Evolutionary conservation across 2,797 vertebrate species (phyloP).

Genomic region (Pantherophis alleghaniensis): DNA sequence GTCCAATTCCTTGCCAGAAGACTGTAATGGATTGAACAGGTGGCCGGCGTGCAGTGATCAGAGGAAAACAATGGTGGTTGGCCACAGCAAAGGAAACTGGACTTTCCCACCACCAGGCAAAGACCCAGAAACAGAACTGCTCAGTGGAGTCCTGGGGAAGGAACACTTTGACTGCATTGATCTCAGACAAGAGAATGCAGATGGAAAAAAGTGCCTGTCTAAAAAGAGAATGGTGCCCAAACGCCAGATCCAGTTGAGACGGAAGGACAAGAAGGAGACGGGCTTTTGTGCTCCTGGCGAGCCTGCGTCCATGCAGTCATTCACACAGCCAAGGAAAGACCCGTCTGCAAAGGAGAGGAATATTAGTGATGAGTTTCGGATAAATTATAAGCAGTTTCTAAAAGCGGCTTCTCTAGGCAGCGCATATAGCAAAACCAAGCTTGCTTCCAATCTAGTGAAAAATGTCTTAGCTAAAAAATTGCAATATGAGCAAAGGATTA

Average conservation of each 20-base stretch:
- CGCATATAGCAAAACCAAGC: conserved; percentile 77
- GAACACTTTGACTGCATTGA: conserved; percentile 85
- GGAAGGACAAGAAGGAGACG: conserved; percentile 73
- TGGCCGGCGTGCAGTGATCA: conserved; percentile 78
- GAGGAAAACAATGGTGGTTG: conserved; percentile 68
- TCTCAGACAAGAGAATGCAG: conserved; percentile 81
- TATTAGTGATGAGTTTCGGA: conserved; percentile 60
- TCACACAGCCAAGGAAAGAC: conserved; percentile 48
- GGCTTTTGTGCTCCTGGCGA: conserved; percentile 54
- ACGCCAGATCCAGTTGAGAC: conserved; percentile 91
- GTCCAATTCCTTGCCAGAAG: conserved; percentile 80
- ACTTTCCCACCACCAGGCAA: conserved; percentile 20
- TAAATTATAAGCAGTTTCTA: conserved; percentile 72
- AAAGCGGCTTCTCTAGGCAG: conserved; percentile 85
- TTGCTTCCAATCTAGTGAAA: conserved; percentile 86
- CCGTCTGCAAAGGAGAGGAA: conserved; percentile 42
- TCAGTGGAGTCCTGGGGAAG: conserved; percentile 37
- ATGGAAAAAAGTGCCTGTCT: conserved; percentile 68
- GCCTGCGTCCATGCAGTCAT: background rate
- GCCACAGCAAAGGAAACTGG: conserved; percentile 63
- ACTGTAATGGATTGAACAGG: conserved; percentile 73
- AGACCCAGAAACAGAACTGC: conserved; percentile 49
- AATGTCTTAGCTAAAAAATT: conserved; percentile 90
- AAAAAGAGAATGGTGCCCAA: conserved; percentile 90
- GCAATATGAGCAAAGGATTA: conserved; percentile 75